Conservation (phyloP, 2,797 vertebrate species). For the Pterois miles region DNA sequence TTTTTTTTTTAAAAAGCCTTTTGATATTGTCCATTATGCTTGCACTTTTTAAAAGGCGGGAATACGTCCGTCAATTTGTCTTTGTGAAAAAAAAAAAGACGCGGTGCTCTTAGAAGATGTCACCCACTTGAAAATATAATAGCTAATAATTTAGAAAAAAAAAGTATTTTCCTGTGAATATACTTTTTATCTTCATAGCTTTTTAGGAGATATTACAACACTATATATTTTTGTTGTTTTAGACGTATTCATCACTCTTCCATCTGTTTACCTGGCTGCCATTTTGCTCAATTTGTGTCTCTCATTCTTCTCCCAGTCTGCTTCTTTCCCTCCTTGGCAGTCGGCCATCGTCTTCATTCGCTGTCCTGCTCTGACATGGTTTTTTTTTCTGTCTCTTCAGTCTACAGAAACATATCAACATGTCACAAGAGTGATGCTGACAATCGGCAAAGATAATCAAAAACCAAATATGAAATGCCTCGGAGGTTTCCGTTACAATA, state of each 20-base stretch:
- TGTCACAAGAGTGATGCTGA: conserved; percentile 31
- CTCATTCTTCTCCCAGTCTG: conserved; percentile 23
- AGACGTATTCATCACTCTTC: conserved; percentile 5
- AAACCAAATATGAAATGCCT: conserved; percentile 41
- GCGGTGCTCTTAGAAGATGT: conserved; percentile 13
- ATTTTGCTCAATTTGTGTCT: conserved; percentile 19
- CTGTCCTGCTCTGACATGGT: not conserved
- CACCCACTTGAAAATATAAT: conserved; percentile 23
- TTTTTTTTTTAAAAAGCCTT: not conserved
- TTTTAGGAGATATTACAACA: not conserved
- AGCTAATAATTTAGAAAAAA: not conserved
- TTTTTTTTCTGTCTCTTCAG: conserved; percentile 16
- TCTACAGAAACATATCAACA: conserved; percentile 43
- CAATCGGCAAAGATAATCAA: conserved; percentile 56
- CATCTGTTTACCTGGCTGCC: conserved; percentile 50
- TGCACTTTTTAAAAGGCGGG: conserved; percentile 15
- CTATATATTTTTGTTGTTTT: not conserved
- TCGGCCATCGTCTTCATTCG: conserved; percentile 43
- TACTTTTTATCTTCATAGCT: not conserved
- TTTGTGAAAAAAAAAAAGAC: conserved; percentile 5
- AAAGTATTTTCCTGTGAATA: not conserved
- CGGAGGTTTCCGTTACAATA: not conserved
- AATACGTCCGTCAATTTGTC: conserved; percentile 35
- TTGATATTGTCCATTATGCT: conserved; percentile 32
- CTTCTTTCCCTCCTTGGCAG: conserved; percentile 35